Conservation (phyloP, 1,140 invertebrate genomes). For the Drosophila hydei region DNA sequence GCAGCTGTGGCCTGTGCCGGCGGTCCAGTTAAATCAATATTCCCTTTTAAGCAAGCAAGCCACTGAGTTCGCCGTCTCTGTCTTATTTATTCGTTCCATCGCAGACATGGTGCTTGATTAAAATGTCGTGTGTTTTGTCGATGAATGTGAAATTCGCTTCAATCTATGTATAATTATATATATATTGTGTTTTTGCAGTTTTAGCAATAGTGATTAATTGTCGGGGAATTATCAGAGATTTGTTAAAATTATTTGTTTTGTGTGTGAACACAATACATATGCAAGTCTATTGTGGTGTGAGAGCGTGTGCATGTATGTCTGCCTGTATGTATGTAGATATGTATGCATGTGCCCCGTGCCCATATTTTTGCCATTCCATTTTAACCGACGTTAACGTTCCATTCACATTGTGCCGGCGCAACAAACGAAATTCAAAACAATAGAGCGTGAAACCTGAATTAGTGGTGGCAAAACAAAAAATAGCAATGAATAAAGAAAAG, state of each 20-base stretch:
- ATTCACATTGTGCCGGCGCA: conserved; percentile 33
- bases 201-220: conserved; percentile 43
- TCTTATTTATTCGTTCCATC: conserved; percentile 2
- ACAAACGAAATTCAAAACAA: conserved; percentile 43
- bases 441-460: conserved; percentile 45
- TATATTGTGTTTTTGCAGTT: conserved; percentile 6
- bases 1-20: conserved; percentile 24
- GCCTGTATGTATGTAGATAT: conserved; percentile 8
- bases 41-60: conserved; percentile 42
- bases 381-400: conserved; percentile 47
- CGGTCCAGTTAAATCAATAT: conserved; percentile 66
- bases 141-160: conserved; percentile 7
- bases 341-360: conserved; percentile 23
- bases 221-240: conserved; percentile 34
- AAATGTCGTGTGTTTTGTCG: conserved; percentile 4
- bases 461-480: conserved; percentile 34
- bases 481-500: conserved; percentile 5
- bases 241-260: conserved; percentile 57
- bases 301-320: conserved; percentile 13
- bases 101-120: conserved; percentile 19
- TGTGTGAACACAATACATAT: conserved; percentile 51
- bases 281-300: conserved; percentile 26
- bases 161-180: background rate
- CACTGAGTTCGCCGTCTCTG: conserved; percentile 33
- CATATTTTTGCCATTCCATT: conserved; percentile 43